Conservation (phyloP, 2,797 vertebrate genomes). For the Sparidentex hasta region DNA sequence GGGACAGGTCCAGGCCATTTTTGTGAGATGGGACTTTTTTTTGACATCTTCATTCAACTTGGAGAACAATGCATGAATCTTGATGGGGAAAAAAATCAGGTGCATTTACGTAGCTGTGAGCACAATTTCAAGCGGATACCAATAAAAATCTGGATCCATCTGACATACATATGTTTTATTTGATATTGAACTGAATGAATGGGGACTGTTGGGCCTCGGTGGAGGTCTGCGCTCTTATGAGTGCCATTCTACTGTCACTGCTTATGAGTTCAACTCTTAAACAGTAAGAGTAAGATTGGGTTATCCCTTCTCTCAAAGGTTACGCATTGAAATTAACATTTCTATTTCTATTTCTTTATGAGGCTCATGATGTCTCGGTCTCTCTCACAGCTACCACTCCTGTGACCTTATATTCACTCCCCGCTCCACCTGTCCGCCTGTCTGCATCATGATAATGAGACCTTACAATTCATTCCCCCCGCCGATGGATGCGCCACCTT, state of each 20-base stretch:
- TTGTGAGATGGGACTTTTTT: no score
- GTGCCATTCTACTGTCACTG: neutral
- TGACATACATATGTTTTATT: no score
- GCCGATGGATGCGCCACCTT: slow-evolving; percentile 5
- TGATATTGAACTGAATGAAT: no score
- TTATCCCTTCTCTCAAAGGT: neutral
- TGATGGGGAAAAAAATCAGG: no score
- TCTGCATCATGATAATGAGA: slow-evolving; percentile 11
- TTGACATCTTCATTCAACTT: no score
- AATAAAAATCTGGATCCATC: no score
- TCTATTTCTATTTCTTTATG: neutral
- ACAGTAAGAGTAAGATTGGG: neutral
- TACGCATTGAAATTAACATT: neutral
- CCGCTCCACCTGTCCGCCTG: slow-evolving; percentile 7
- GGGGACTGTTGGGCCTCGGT: no score
- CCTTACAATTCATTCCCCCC: slow-evolving; percentile 12
- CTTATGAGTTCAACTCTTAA: neutral
- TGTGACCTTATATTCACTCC: slow-evolving; percentile 3
- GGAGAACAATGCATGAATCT: no score
- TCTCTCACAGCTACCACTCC: neutral
- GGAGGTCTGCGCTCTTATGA: no score
- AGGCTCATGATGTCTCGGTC: neutral
- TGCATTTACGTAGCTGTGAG: no score
- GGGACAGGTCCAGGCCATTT: no score
- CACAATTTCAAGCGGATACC: no score